Conservation (phyloP, 2,113 vertebrate genomes). For the Calyptommatus sinebrachiatus region DNA sequence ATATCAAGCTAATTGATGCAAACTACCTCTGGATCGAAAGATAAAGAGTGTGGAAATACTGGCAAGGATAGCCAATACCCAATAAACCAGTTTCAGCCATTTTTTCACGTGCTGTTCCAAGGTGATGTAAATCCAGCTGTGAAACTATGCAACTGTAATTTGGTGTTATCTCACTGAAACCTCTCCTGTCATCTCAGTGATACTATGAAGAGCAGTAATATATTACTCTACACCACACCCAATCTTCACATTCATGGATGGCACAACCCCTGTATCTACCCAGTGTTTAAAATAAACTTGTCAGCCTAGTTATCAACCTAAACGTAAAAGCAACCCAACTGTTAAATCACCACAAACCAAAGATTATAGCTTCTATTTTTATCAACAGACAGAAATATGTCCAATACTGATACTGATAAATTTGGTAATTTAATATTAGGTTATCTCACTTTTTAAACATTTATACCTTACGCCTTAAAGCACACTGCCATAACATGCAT, state of each 20-base stretch:
- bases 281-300: background rate
- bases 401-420: background rate
- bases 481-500: background rate
- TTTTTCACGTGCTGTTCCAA: background rate
- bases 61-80: background rate
- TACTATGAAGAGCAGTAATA: background rate
- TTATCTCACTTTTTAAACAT: background rate
- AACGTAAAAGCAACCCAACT: background rate
- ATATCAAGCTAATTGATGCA: background rate
- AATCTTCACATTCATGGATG: background rate
- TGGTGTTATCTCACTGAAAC: background rate
- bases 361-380: background rate
- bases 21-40: background rate
- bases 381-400: background rate
- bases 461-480: background rate
- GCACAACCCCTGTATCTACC: background rate
- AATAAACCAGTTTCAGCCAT: background rate
- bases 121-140: background rate
- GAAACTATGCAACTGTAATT: background rate
- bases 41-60: no score
- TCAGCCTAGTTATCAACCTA: background rate
- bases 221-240: background rate
- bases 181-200: background rate
- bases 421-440: background rate
- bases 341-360: background rate